Percentiles rank a stretch among this genome's conserved stretches.
These are phyloP conservation scores for Paralinhomoeus sp. DNA, from an alignment of 2,888 invertebrate genomes.

Conservation along the genomic window DNA sequence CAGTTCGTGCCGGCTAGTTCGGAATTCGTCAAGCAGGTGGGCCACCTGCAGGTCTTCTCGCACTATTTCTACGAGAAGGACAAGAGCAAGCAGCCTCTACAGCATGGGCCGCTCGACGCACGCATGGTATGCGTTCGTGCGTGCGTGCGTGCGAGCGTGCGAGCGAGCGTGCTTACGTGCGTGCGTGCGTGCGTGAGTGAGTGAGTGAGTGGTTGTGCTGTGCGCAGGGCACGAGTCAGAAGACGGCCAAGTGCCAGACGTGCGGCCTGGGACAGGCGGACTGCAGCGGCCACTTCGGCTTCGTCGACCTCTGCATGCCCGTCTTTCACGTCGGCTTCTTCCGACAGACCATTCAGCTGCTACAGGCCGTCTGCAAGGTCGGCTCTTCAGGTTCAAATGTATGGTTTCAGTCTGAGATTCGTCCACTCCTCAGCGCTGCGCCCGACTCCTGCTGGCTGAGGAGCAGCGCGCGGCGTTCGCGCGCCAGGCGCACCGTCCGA, in stretches of 20 bases:
- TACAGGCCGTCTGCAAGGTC: constrained; percentile 89
- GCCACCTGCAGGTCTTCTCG: constrained; percentile 71
- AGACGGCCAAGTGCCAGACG: constrained; percentile 61
- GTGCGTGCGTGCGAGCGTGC: no score
- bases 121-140: constrained; percentile 43
- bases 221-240: constrained; percentile 72
- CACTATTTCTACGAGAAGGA: constrained; percentile 71
- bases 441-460: constrained; percentile 51
- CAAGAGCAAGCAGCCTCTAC: constrained; percentile 52
- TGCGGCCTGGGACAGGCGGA: constrained; percentile 74
- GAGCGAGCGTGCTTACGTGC: no score
- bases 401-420: no score
- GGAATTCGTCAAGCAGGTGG: constrained; percentile 67
- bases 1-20: constrained; percentile 70
- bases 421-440: constrained; percentile 39
- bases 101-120: constrained; percentile 70
- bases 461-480: constrained; percentile 45
- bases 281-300: constrained; percentile 92
- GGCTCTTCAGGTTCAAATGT: no score
- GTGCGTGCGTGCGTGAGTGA: no score
- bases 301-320: constrained; percentile 74
- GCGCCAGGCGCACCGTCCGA: constrained; percentile 50
- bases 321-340: constrained; percentile 96
- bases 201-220: no score
- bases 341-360: constrained; percentile 59